Evolutionary conservation across 2,113 vertebrate species (phyloP), one percentile per base, ranked within the genome.

Genomic region (Perccottus glenii): DNA sequence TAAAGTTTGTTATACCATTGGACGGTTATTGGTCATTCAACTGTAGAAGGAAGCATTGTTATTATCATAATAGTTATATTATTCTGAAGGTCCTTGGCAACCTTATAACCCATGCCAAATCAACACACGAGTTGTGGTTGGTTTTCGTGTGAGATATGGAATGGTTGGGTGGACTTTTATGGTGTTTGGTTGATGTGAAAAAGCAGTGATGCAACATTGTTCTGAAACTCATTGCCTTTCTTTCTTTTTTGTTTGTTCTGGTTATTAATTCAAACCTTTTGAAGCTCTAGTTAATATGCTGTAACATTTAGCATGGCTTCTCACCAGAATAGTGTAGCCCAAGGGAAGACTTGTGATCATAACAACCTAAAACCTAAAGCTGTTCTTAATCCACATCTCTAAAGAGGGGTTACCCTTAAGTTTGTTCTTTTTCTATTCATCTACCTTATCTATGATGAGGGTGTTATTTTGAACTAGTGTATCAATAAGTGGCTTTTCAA

Each of bases 281-380:
- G 93, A 94, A 94, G 94, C 94, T 96, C 92, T 96, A 96, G 94
- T 95, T 97, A 88, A 91, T 91, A 95, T 93, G 96, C 96, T 98
- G 95, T 97, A 97, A 98, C 94, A 96, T 98, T 97, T 98, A 98
- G 97, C 97, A 98, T 98, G 97, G 96, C 96, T 98, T 98, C 95
- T 96, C 95, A 96, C 94, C 94, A 92, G 91, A 94, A 92, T 96
- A 96, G 95, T 94, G 94, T 96, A 95, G 95, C 94, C 94, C 93
- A 75, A 85, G 92, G 88, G 83, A 89, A 85, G 87, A 88, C 89
- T 86, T 87, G 81, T 83, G 89, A 90, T 89, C 81, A 86, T 92
- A 90, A 93, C 86, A 87, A 92, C 93, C 91, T 88, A 85, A 92
- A 92, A n/a, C n/a, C n/a, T n/a, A n/a, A n/a, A n/a, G 92, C 93